Conservation (phyloP, 2,113 vertebrate species). For the Dasyprocta punctata region DNA sequence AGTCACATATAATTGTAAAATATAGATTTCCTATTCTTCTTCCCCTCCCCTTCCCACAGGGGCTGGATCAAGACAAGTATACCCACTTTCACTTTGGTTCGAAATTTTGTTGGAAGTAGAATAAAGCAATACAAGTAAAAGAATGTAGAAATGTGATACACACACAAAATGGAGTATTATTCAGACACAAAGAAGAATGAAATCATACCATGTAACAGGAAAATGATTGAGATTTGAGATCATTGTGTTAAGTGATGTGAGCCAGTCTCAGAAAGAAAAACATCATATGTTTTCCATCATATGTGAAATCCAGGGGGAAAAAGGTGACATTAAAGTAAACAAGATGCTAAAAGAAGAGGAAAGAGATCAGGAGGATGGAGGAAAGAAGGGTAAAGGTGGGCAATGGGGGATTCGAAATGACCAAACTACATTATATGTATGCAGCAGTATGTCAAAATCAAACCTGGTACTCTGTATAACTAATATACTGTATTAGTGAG, state of each 20-base stretch:
- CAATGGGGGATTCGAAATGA: not conserved
- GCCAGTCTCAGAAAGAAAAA: not conserved
- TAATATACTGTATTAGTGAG: not conserved
- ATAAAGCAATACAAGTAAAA: not conserved
- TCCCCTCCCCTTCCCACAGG: too few species aligned
- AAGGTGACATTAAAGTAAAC: not conserved
- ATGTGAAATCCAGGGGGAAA: not conserved
- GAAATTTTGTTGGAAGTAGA: conserved; percentile 3
- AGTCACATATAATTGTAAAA: not conserved
- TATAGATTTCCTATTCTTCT: not conserved
- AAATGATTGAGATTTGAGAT: not conserved
- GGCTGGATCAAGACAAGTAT: not conserved
- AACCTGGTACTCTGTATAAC: not conserved
- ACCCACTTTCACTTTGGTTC: not conserved
- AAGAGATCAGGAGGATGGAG: not conserved
- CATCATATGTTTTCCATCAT: not conserved
- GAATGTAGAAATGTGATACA: not conserved
- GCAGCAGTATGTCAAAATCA: not conserved
- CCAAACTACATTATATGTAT: not conserved
- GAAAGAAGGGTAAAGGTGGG: not conserved
- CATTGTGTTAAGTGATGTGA: not conserved
- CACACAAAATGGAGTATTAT: not conserved
- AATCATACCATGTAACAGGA: not conserved
- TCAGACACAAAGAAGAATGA: not conserved
- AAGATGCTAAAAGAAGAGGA: not conserved